phyloP scores from a whole-genome alignment of 2,797 vertebrate genomes.

The Platalea minor region DNA sequence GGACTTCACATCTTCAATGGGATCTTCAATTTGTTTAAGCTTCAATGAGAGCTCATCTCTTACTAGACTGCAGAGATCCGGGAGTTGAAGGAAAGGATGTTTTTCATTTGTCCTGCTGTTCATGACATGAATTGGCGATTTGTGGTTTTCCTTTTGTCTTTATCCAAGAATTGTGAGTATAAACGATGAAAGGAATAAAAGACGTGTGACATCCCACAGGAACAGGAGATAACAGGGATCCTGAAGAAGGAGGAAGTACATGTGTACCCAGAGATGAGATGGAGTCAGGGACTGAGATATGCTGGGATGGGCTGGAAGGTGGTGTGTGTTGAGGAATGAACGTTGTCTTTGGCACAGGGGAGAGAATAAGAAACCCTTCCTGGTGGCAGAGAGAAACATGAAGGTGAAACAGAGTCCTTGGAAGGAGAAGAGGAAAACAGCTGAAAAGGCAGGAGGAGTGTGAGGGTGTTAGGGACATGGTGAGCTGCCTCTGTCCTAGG shows the following conservation, averaged over 20 bases:
- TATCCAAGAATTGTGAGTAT: background rate
- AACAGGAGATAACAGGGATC: background rate
- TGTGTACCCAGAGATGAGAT: background rate
- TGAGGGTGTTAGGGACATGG: background rate
- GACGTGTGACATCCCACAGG: background rate
- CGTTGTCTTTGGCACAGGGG: background rate
- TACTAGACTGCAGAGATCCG: background rate
- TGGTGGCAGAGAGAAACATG: background rate
- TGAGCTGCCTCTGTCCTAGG: background rate
- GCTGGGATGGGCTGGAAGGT: background rate
- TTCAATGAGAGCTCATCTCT: background rate
- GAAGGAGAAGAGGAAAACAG: background rate
- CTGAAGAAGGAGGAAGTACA: background rate
- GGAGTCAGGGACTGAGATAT: background rate
- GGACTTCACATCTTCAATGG: background rate
- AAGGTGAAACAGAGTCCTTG: background rate
- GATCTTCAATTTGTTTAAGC: conserved; percentile 25
- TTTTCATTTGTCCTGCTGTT: conserved; percentile 18
- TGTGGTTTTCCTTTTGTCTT: background rate
- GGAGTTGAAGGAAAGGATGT: background rate
- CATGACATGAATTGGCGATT: background rate
- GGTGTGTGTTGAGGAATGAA: background rate
- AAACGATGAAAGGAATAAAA: background rate
- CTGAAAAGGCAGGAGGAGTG: background rate
- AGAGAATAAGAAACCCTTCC: background rate